Evolutionary conservation across 2,888 invertebrate genomes (phyloP).

Genomic region (Macaria notata): DNA sequence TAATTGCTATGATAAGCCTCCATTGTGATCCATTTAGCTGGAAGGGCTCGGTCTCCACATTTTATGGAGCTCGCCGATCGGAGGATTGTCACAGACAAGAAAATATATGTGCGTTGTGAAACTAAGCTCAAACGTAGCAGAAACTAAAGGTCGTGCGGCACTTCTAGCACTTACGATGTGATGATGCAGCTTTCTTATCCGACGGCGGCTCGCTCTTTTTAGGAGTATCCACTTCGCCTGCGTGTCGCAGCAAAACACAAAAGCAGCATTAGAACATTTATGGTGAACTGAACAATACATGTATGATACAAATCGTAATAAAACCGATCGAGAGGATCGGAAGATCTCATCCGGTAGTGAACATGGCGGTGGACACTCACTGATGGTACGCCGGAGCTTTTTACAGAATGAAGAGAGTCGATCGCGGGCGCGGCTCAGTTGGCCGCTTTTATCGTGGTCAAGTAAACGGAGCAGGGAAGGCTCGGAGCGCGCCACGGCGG

Average conservation of each 20-base stretch:
- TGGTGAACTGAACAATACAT: constrained; percentile 46
- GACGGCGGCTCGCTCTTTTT: constrained; percentile 77
- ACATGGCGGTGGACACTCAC: constrained; percentile 60
- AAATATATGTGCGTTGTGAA: constrained; percentile 32
- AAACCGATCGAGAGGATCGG: constrained; percentile 10
- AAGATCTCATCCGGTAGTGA: constrained; percentile 22
- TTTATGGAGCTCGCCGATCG: constrained; percentile 24
- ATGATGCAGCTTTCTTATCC: constrained; percentile 74
- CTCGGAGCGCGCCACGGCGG: constrained; percentile 67
- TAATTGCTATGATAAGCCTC: constrained; percentile 43
- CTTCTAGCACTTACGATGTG: constrained; percentile 80
- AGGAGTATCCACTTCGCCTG: constrained; percentile 81
- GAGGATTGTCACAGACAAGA: constrained; percentile 41
- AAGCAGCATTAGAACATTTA: constrained; percentile 79
- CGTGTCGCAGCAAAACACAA: constrained; percentile 75
- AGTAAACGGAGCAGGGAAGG: constrained; percentile 70
- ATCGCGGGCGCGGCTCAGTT: constrained; percentile 72
- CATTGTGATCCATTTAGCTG: constrained; percentile 26
- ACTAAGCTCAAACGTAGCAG: constrained; percentile 27
- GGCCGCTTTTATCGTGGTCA: constrained; percentile 69
- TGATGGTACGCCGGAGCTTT: constrained; percentile 77
- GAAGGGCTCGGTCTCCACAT: constrained; percentile 16
- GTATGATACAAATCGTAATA: constrained; percentile 38
- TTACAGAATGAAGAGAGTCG: constrained; percentile 75
- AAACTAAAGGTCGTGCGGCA: constrained; percentile 58